A percentile compares a stretch with the other conserved stretches of the same genome.
Evolutionary conservation across 2,113 vertebrate genomes (phyloP).

Genomic region (Pyxicephalus adspersus): DNA sequence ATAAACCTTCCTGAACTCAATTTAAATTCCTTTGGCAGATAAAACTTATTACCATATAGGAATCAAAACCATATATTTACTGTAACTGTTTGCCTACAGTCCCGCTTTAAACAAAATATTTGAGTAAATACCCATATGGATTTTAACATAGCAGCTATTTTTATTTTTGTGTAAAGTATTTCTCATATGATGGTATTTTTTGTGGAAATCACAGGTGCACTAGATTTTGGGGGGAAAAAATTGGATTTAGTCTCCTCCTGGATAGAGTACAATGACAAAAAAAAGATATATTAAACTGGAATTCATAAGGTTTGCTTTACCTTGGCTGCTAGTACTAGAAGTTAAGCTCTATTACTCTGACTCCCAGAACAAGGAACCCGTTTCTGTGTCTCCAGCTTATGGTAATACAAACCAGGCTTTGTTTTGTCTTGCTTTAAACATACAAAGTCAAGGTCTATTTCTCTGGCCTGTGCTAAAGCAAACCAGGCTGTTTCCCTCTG

Average conservation of each 20-base stretch:
- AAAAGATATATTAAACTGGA: slow-evolving; percentile 6
- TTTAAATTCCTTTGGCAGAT: no score
- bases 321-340: slow-evolving; percentile 3
- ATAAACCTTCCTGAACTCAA: no score
- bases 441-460: slow-evolving; percentile 39
- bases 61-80: no score
- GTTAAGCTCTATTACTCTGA: slow-evolving; percentile 32
- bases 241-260: background rate
- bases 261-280: background rate
- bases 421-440: slow-evolving; percentile 10
- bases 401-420: slow-evolving; percentile 38
- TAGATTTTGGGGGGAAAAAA: background rate
- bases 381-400: slow-evolving; percentile 20
- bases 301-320: slow-evolving; percentile 7
- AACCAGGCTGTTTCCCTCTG: slow-evolving; percentile 28
- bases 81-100: no score
- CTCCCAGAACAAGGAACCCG: slow-evolving; percentile 19
- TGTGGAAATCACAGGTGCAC: background rate
- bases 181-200: no score
- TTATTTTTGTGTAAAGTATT: no score
- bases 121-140: no score
- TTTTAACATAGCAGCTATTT: no score
- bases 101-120: no score
- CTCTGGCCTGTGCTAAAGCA: slow-evolving; percentile 20
- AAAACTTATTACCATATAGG: no score